Conservation (phyloP, 2,888 invertebrate species). For the Clivina fossor region DNA sequence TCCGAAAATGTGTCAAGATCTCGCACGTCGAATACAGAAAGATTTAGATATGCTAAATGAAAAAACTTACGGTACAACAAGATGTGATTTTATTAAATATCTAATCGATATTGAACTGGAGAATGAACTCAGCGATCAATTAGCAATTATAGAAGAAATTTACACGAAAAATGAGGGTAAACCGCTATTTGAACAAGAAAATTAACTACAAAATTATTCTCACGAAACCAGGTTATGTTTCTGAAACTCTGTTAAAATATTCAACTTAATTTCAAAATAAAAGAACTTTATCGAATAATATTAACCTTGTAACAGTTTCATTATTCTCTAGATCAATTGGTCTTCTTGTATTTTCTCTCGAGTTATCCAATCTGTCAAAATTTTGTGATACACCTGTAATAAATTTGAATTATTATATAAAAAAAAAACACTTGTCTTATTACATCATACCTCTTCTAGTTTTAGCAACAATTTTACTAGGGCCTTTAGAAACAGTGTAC, state of each 20-base stretch:
- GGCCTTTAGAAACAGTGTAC: conserved; percentile 87
- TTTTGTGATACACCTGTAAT: conserved; percentile 75
- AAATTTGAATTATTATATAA: conserved; percentile 39
- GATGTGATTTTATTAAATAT: background rate
- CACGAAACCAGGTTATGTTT: background rate
- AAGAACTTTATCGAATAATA: background rate
- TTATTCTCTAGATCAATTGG: conserved; percentile 26
- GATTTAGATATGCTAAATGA: background rate
- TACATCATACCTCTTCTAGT: conserved; percentile 70
- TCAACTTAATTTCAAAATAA: background rate
- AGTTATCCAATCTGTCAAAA: conserved; percentile 65
- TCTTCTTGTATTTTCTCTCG: conserved; percentile 14
- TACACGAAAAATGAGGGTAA: conserved; percentile 5
- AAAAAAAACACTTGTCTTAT: no score
- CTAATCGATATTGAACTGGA: conserved; percentile 11
- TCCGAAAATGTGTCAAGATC: background rate
- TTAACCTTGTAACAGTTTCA: conserved; percentile 21
- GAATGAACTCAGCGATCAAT: conserved; percentile 8
- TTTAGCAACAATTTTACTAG: conserved; percentile 86
- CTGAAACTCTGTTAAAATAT: no score
- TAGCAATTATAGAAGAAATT: background rate
- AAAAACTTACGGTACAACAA: background rate
- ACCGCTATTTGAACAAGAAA: no score
- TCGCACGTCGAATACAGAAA: background rate
- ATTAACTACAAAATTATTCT: background rate